Conservation (phyloP, 2,888 invertebrate species). For the Eupithecia inturbata region DNA sequence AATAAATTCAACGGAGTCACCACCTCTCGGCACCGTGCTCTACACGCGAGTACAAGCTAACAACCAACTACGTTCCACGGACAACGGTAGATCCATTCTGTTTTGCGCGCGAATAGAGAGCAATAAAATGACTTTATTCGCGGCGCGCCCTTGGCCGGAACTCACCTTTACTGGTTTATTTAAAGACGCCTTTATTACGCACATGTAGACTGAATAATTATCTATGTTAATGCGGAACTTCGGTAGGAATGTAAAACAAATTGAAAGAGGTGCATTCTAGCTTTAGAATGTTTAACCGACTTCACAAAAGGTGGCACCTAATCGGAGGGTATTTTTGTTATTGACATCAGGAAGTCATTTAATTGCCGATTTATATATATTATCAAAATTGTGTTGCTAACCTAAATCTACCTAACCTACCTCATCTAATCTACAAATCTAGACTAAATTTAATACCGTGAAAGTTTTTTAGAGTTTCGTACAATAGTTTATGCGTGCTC, state of each 20-base stretch:
- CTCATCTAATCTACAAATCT: too few species aligned
- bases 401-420: too few species aligned
- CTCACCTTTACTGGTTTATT: slow-evolving; percentile 44
- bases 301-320: neutral
- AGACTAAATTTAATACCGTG: too few species aligned
- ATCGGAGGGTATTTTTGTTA: neutral
- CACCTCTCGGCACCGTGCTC: neutral
- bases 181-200: slow-evolving; percentile 13
- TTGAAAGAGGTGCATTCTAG: neutral
- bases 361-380: neutral
- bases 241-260: slow-evolving; percentile 4
- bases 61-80: slow-evolving; percentile 1
- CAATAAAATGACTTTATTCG: slow-evolving; percentile 5
- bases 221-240: slow-evolving; percentile 9
- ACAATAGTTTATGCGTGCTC: too few species aligned
- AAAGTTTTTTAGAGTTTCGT: too few species aligned
- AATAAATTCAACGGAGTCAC: neutral
- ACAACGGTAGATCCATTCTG: neutral
- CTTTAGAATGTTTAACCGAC: neutral
- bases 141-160: slow-evolving; percentile 16
- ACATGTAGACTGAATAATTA: slow-evolving; percentile 12
- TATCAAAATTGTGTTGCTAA: neutral
- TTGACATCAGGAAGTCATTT: neutral
- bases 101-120: slow-evolving; percentile 9
- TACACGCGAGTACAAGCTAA: neutral